These are phyloP conservation scores for Steinernema scapterisci DNA, from an alignment of 2,888 invertebrate species.

Conservation along the genomic window DNA sequence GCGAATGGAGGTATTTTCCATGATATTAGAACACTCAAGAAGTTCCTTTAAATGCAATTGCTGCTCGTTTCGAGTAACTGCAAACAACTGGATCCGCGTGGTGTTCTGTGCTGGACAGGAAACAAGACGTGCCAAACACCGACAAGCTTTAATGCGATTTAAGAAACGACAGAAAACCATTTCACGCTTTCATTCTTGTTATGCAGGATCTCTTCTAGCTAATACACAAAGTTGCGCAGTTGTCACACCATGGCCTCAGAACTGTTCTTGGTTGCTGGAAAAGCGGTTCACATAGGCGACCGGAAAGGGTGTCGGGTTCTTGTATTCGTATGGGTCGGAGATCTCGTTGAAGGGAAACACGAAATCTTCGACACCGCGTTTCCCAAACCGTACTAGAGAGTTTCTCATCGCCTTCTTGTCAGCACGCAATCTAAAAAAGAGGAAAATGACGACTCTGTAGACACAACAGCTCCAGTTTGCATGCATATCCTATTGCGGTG, in stretches of 20 bases:
- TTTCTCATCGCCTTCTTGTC: constrained; percentile 65
- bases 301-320: background rate
- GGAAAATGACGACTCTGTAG: background rate
- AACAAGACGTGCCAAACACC: too few relatives aligned
- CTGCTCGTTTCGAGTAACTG: too few relatives aligned
- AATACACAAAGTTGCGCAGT: background rate
- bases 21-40: too few relatives aligned
- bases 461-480: background rate
- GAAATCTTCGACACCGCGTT: constrained; percentile 43
- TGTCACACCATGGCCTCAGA: background rate
- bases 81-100: too few relatives aligned
- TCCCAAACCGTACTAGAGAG: constrained; percentile 63
- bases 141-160: too few relatives aligned
- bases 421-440: constrained; percentile 43
- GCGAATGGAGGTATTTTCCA: too few relatives aligned
- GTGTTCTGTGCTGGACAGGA: too few relatives aligned
- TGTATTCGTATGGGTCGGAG: constrained; percentile 15
- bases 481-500: background rate
- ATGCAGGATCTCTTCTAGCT: background rate
- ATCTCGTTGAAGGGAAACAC: background rate
- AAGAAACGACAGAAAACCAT: too few relatives aligned
- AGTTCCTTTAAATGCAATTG: too few relatives aligned
- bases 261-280: background rate
- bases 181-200: too few relatives aligned
- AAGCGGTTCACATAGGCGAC: constrained; percentile 6